Percentiles rank a stretch among this genome's conserved stretches.
Evolutionary conservation across 2,888 invertebrate genomes (phyloP).

Genomic region (Pandemis cinnamomeana): DNA sequence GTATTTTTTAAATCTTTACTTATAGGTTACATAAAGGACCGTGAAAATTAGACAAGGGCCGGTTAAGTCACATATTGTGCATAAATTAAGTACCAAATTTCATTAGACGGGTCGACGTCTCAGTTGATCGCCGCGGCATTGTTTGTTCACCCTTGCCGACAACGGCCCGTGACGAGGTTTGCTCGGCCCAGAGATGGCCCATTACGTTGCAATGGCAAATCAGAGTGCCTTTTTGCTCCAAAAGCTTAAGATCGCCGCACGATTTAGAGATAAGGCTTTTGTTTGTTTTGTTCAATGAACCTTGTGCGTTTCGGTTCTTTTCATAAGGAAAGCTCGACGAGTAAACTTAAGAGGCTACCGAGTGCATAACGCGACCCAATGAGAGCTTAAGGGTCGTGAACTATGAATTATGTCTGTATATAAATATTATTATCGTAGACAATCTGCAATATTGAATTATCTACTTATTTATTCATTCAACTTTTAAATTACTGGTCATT

Average conservation of each 20-base stretch:
- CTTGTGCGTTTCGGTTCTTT: background rate
- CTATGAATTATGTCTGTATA: too few species aligned
- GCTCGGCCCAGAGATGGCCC: constrained; percentile 60
- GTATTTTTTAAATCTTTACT: too few species aligned
- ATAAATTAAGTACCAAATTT: constrained; percentile 23
- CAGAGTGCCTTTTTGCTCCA: constrained; percentile 28
- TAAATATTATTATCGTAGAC: too few species aligned
- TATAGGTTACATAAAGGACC: too few species aligned
- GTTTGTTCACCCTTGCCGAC: constrained; percentile 46
- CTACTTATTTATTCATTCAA: too few species aligned
- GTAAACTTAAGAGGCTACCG: background rate
- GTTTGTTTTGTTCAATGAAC: background rate
- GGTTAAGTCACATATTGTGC: constrained; percentile 7
- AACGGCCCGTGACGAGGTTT: constrained; percentile 65
- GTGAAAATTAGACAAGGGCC: background rate
- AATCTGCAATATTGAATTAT: too few species aligned
- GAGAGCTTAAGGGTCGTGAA: too few species aligned
- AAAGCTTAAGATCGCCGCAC: background rate
- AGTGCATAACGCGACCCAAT: too few species aligned
- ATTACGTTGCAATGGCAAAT: constrained; percentile 56
- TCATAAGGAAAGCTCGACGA: background rate
- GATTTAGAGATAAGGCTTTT: background rate
- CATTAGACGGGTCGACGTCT: constrained; percentile 24
- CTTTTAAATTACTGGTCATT: too few species aligned
- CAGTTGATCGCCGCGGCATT: constrained; percentile 19